Percentiles rank a stretch among this genome's conserved stretches.
These are phyloP conservation scores for Zoanthus sansibaricus DNA, from an alignment of 92 coral and sea anemone genomes.

Conservation along the genomic window DNA sequence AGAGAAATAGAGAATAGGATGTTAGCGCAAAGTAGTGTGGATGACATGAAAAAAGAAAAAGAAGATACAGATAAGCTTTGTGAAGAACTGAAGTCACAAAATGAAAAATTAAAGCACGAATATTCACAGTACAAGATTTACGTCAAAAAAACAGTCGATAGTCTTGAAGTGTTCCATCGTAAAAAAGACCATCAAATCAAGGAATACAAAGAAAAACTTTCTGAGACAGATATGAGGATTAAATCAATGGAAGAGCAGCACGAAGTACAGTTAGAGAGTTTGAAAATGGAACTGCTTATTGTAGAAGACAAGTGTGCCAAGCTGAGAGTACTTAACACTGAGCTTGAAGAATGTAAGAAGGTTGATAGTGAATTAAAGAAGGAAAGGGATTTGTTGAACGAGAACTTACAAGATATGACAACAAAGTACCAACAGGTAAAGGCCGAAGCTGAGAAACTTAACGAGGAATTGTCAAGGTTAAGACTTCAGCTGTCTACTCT, in stretches of 20 bases:
- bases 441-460: constrained; percentile 42
- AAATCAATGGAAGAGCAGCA: constrained; percentile 58
- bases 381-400: constrained; percentile 57
- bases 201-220: constrained; percentile 30
- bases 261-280: constrained; percentile 63
- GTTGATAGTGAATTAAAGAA: constrained; percentile 16
- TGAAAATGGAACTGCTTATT: constrained; percentile 67
- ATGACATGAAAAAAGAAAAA: constrained; percentile 34
- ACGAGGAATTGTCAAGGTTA: constrained; percentile 45
- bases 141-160: constrained; percentile 48
- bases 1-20: constrained; percentile 3
- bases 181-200: constrained; percentile 29
- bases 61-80: constrained; percentile 26
- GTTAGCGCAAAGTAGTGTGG: neutral
- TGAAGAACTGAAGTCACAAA: neutral
- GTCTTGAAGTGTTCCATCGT: constrained; percentile 37
- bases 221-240: constrained; percentile 25
- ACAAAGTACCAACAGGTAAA: constrained; percentile 57
- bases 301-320: constrained; percentile 74
- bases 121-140: constrained; percentile 37
- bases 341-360: constrained; percentile 30
- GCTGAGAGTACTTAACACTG: constrained; percentile 51
- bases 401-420: constrained; percentile 57
- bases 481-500: constrained; percentile 33
- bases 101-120: constrained; percentile 19